Evolutionary conservation across 2,888 invertebrate genomes (phyloP), one percentile per base, ranked within the genome.

Genomic region (Mantis religiosa): DNA sequence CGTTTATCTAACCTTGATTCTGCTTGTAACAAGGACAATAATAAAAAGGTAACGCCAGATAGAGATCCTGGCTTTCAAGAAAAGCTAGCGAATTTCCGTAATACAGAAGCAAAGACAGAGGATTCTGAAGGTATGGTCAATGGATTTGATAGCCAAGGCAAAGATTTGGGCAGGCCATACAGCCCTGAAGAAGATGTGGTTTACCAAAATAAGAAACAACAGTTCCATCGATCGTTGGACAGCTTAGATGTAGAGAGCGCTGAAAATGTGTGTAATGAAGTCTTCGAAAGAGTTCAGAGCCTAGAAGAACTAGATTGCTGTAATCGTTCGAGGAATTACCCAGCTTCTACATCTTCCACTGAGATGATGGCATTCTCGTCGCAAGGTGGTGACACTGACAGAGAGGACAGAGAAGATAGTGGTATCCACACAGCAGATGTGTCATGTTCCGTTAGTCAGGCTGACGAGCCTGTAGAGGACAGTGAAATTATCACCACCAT

Each of bases 401-500:
- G 96, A 83, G 54, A 71, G 54, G 54, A 71, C 8, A 95, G 96
- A 82, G 97, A 97, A 93, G 97, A 97, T 92, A 96, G 96, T 90
- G 97, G 96, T 3, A 96, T 97, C 90, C 97, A 97, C 91, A 96
- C 97, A 8, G 97, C 97, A 3, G 96, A 97, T 92, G 97, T 96
- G 89, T 97, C 96, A 28, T 96, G 96, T 91, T 96, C 95, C 54
- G 95, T 95, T 30, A 95, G 95, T 91, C 97, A 97, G 91, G 96
- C 96, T 86, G 97, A 97, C 92, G 96, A 97, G 91, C 95, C 96
- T 28, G 95, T 95, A 88, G 96, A 96, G 83, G 91, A 91, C 85
- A 91, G 92, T 28, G 92, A 92, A 84, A 92, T 92, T 8, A 92
- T 82, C 34, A 28, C 83, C 15, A 84, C 85, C 83, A 88, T 88